Base-by-base conservation (phyloP, 23 tunicate genomes). In the Trididemnum nubilum region DNA sequence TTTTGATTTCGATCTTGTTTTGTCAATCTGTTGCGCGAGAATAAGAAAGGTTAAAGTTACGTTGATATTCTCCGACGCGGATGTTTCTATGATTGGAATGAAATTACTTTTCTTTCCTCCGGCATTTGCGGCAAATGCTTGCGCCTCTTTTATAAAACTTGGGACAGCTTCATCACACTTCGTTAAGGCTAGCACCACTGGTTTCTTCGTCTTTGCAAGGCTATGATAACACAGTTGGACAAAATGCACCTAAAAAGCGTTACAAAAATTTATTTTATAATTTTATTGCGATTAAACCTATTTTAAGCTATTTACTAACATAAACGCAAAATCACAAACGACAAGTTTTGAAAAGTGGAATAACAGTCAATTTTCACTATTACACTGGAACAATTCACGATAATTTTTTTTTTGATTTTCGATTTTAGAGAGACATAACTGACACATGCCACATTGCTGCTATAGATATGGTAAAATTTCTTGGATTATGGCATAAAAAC, bases 21-120 rank as follows among this genome's bases (percentile, higher is more conserved):
- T 93, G 65, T 93, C 98, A 40, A 93, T 93, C 71, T 87, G 33
- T 44, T 93, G 98, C 18, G 98, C 98, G n/a, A 93, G 89, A 33
- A 44, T 59, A 34, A 87, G 50, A 61, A 93, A 93, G 1, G 89
- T 84, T 24, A 78, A 77, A 21, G 92, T 85, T 1, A 93, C 89
- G 38, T 93, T 93, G 73, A 93, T 88, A 57, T 93, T 93, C 61
- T 93, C 98, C 2, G 89, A 91, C 7, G 98, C 98, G 0, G 98
- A 93, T n/a, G 93, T 88, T 80, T 93, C 93, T 26, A 93, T 65
- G 35, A 85, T 73, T 0, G 89, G 89, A 18, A 93, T 49, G 0
- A 83, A 78, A 27, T 58, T 35, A 57, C 89, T 69, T 65, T 66
- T 79, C 50, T 87, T 93, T 3, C 93, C 89, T 24, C 92, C 88